Conservation (phyloP, 1,140 invertebrate genomes). For the Cherax destructor region DNA sequence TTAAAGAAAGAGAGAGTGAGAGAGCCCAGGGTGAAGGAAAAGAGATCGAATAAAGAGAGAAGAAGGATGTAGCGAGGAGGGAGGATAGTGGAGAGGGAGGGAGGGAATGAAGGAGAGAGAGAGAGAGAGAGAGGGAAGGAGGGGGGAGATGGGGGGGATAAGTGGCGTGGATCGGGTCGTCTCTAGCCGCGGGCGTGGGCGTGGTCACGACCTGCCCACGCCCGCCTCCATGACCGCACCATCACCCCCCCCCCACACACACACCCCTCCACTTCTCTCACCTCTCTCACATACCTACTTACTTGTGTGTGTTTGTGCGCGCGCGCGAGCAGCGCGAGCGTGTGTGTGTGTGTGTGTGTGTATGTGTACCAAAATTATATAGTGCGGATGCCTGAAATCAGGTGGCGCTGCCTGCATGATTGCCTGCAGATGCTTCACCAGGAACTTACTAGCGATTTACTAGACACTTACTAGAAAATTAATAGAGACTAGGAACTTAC, state of each 20-base stretch:
- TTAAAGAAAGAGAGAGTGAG: too few relatives aligned
- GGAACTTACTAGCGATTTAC: too few relatives aligned
- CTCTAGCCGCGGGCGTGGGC: constrained; percentile 1
- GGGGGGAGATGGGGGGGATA: neutral
- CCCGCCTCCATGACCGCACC: neutral
- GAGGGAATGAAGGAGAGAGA: neutral
- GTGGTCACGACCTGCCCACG: neutral
- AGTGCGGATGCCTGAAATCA: too few relatives aligned
- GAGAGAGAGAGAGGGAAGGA: neutral
- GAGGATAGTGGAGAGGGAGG: neutral
- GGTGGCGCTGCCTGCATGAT: too few relatives aligned
- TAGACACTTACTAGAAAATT: too few relatives aligned
- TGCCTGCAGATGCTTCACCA: too few relatives aligned
- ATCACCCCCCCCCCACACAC: neutral
- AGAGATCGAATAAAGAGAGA: too few relatives aligned
- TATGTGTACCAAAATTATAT: neutral
- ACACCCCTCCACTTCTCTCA: neutral
- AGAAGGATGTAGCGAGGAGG: neutral
- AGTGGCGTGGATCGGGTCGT: neutral
- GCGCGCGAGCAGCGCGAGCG: too few relatives aligned
- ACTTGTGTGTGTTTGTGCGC: neutral
- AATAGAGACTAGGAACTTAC: too few relatives aligned
- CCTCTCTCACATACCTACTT: neutral
- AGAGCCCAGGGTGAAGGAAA: too few relatives aligned
- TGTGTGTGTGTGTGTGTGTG: constrained; percentile 5